Conservation (phyloP, 2,888 invertebrate genomes). For the Lithosia quadra region DNA sequence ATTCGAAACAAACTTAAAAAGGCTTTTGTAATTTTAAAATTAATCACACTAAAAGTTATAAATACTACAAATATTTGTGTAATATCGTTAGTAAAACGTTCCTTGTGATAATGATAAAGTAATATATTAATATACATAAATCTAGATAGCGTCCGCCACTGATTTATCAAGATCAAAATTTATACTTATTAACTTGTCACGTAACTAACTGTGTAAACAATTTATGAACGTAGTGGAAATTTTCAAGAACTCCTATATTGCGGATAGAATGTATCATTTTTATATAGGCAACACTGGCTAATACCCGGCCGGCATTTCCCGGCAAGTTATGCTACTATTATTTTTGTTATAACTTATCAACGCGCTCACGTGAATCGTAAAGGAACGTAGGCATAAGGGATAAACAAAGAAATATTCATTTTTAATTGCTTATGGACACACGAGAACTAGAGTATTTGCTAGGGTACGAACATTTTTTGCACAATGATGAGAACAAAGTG, state of each 20-base stretch:
- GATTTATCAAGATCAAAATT: conserved; percentile 73
- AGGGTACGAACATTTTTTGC: too few species aligned
- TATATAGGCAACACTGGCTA: neutral
- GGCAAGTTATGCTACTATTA: neutral
- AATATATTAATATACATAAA: conserved; percentile 55
- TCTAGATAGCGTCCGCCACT: conserved; percentile 69
- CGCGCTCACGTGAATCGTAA: neutral
- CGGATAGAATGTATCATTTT: conserved; percentile 1
- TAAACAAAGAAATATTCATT: too few species aligned
- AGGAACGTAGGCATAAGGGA: too few species aligned
- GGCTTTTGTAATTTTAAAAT: conserved; percentile 35
- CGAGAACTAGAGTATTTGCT: too few species aligned
- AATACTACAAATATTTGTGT: conserved; percentile 55
- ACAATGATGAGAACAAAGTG: neutral
- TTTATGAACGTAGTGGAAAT: conserved; percentile 56
- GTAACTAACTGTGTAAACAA: conserved; percentile 59
- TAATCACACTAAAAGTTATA: conserved; percentile 44
- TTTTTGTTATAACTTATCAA: too few species aligned
- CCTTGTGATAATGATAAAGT: conserved; percentile 54
- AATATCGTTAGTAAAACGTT: conserved; percentile 54
- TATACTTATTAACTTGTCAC: conserved; percentile 74
- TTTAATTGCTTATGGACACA: too few species aligned
- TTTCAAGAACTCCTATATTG: conserved; percentile 46
- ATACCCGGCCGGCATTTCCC: neutral
- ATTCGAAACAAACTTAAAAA: conserved; percentile 25